Evolutionary conservation across 1,140 invertebrate species (phyloP), one percentile per base, ranked within the genome.

Genomic region (Drosophila santomea): DNA sequence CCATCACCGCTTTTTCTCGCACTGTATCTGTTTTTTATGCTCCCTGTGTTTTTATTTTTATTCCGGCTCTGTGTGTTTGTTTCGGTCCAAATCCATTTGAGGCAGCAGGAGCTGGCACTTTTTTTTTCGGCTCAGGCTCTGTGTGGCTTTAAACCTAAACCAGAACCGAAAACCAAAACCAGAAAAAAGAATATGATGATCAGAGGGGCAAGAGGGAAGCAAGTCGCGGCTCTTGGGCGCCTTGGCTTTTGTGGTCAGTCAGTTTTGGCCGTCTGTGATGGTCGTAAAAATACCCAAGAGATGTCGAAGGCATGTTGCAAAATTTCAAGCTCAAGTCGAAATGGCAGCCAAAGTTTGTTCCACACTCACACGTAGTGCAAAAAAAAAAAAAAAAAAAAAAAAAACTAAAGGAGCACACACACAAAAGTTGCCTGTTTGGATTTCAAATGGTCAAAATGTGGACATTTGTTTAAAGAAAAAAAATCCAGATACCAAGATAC

Each of bases 261-360:
- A 32, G 32, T 66, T 57, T 57, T 56, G 77, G 47, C 39, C 76
- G 71, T 51, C 60, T 60, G 67, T 58, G 79, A 68, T 79, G 72
- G 83, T 86, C 83, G 83, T 86, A 88, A 88, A 86, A 86, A 86
- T 86, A 82, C 83, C 84, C 83, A 82, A 79, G 83, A 83, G 83
- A 86, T 88, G 83, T 86, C 83, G 83, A 88, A 86, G 83, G 83
- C 83, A 86, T 88, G 83, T 86, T 86, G 83, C 83, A 86, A 86
- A 80, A 88, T 86, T 86, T 86, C 79, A 86, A 88, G 83, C 83
- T 83, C 79, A 83, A 86, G 78, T 86, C 71, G 63, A 73, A 86
- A 68, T 81, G 82, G 64, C 66, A 78, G 78, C 64, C 59, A 80
- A 63, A 56, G 61, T 67, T 66, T 56, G 60, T 71, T 66, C 43